phyloP scores from a whole-genome alignment of 2,797 vertebrate genomes.

The Chaunax sp. region DNA sequence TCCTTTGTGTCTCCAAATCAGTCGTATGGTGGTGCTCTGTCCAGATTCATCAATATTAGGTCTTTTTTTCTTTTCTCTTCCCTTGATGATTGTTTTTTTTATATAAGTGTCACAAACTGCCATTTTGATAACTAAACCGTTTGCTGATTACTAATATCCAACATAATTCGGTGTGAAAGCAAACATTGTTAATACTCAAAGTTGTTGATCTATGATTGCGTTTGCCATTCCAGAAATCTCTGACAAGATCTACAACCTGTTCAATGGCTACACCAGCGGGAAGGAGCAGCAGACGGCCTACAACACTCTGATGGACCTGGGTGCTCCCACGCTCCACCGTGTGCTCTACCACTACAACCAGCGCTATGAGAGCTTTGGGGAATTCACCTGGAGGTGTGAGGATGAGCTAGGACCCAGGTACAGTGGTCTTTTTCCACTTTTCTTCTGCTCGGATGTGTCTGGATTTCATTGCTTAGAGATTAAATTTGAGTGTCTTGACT shows the following conservation, averaged over 20 bases:
- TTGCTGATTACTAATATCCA: too few relatives aligned
- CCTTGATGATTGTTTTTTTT: too few relatives aligned
- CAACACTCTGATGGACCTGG: constrained; percentile 96
- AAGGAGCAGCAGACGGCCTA: constrained; percentile 99
- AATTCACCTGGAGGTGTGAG: constrained; percentile 98
- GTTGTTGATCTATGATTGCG: not conserved
- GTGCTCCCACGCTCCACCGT: constrained; percentile 93
- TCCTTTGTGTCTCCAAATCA: too few relatives aligned
- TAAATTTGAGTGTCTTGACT: not conserved
- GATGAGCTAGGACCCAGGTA: constrained; percentile 98
- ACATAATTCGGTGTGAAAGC: too few relatives aligned
- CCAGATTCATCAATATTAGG: too few relatives aligned
- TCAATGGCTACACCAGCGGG: constrained; percentile 98
- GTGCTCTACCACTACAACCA: constrained; percentile 99
- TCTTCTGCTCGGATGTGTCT: not conserved
- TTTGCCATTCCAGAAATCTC: constrained; percentile 89
- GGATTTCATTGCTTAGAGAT: not conserved
- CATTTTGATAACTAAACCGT: too few relatives aligned
- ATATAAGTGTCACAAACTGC: too few relatives aligned
- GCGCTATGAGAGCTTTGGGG: constrained; percentile 97
- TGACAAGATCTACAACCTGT: constrained; percentile 99
- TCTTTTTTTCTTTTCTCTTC: too few relatives aligned
- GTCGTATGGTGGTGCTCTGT: too few relatives aligned
- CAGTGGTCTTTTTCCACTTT: not conserved
- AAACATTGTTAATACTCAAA: too few relatives aligned